These are phyloP conservation scores for Zosterops lateralis DNA, from an alignment of 2,113 vertebrate species.

Conservation along the genomic window DNA sequence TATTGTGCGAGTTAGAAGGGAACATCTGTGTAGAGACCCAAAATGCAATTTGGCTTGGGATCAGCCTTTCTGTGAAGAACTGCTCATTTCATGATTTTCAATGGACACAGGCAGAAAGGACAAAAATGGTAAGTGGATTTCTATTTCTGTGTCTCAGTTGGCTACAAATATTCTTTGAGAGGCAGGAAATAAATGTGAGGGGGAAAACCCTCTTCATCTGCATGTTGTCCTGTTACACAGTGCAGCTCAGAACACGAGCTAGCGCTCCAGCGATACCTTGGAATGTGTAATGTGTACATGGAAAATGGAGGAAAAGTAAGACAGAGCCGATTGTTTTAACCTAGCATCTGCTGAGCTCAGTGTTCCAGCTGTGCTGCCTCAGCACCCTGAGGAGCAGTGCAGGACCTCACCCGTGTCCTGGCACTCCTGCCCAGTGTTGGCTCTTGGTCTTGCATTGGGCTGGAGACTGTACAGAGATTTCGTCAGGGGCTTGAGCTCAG, in stretches of 20 bases:
- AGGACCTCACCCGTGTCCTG: neutral
- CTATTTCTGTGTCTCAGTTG: neutral
- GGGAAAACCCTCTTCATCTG: constrained; percentile 54
- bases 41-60: constrained; percentile 57
- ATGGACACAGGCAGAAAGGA: constrained; percentile 53
- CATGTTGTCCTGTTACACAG: constrained; percentile 42
- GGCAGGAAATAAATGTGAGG: constrained; percentile 36
- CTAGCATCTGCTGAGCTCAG: neutral
- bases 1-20: constrained; percentile 42
- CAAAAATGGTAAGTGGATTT: constrained; percentile 51
- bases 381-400: neutral
- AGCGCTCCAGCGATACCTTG: neutral
- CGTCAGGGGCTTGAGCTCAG: neutral
- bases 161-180: constrained; percentile 51
- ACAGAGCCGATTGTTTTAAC: neutral
- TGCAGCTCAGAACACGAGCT: neutral
- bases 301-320: neutral
- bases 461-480: neutral
- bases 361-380: neutral
- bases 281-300: neutral
- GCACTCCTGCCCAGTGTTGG: neutral
- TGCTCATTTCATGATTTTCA: constrained; percentile 33
- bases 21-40: constrained; percentile 8
- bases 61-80: constrained; percentile 58
- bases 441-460: neutral